Base-by-base conservation (phyloP, 2,113 vertebrate genomes). In the Gnathonemus longibarbis region DNA sequence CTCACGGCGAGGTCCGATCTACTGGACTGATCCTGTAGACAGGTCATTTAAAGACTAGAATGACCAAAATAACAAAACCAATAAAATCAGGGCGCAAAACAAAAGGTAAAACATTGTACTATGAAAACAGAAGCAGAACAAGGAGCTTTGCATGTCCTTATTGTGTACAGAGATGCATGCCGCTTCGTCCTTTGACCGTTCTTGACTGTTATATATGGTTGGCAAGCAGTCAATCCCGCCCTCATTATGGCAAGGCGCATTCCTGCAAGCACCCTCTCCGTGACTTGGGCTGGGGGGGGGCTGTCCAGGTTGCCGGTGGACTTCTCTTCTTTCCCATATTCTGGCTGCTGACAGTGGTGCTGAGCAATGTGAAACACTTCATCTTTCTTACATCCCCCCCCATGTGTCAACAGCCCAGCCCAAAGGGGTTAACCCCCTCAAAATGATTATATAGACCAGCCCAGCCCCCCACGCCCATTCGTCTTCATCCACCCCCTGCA, bases 391-490 rank as follows among this genome's bases (percentile, higher is more conserved):
- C 21, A 2, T 9, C 7, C 50, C 87, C 50, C 53, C 88, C 77
- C 19, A 56, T 66, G 39, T 84, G 35, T 62, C 24, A 48, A 52
- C 80, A 53, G 77, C 94, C 93, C 92, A 86, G 89, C 92, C 93
- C 91, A 94, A 94, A 92, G 88, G 62, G 83, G 92, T 91, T 91
- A 92, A 88, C 92, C 93, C 62, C 93, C 31, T 92, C 93, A 93
- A 95, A 96, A 96, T 94, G 93, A 96, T 96, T 95, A 96, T 95
- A 90, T 94, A 96, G 88, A 91, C 95, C 35, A 5, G 94, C 91
- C 91, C 17, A 80, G 91, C 93, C 91, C n/a, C 89, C 91, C 91
- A 92, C 86, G 91, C 91, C 93, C 95, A 96, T 96, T 94, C 94
- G 94, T 96, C 95, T 95, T 94, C 93, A 94, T 95, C 92, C 87